A percentile compares a stretch with the other conserved stretches of the same genome.
These are phyloP conservation scores for Zygothrica quintamaculata DNA, from an alignment of 2,888 invertebrate species.

Conservation along the genomic window DNA sequence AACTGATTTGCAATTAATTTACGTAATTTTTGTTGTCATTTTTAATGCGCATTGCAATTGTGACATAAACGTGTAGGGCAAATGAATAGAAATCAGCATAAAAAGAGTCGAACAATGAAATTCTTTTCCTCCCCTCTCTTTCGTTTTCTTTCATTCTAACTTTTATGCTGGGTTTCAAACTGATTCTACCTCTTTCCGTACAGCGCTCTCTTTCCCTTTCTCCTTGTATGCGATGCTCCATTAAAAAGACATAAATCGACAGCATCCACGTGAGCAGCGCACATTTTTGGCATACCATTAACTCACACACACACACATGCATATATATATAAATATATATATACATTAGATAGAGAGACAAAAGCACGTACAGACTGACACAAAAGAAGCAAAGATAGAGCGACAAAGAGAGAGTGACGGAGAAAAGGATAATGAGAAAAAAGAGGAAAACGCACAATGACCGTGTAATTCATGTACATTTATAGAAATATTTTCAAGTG, in stretches of 20 bases:
- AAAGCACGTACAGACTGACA: constrained; percentile 18
- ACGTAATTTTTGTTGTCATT: constrained; percentile 3
- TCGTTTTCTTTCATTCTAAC: too few relatives aligned
- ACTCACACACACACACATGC: constrained; percentile 13
- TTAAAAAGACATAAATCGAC: constrained; percentile 65
- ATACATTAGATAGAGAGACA: constrained; percentile 9
- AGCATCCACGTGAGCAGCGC: constrained; percentile 49
- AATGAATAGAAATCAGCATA: not conserved
- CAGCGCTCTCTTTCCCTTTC: not conserved
- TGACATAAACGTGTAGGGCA: constrained; percentile 28
- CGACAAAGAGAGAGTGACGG: not conserved
- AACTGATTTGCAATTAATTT: too few relatives aligned
- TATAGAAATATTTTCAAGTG: too few relatives aligned
- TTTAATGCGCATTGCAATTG: constrained; percentile 41
- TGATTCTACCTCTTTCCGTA: not conserved
- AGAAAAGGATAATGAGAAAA: not conserved
- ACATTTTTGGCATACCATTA: constrained; percentile 53
- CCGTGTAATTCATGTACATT: constrained; percentile 24
- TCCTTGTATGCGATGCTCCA: constrained; percentile 44
- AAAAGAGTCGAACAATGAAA: too few relatives aligned
- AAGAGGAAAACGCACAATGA: constrained; percentile 2
- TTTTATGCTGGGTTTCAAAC: not conserved
- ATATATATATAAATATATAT: constrained; percentile 2
- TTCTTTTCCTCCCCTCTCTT: not conserved
- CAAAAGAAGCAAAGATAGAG: not conserved